Conservation (phyloP, 2,113 vertebrate species). For the Pygoscelis adeliae region DNA sequence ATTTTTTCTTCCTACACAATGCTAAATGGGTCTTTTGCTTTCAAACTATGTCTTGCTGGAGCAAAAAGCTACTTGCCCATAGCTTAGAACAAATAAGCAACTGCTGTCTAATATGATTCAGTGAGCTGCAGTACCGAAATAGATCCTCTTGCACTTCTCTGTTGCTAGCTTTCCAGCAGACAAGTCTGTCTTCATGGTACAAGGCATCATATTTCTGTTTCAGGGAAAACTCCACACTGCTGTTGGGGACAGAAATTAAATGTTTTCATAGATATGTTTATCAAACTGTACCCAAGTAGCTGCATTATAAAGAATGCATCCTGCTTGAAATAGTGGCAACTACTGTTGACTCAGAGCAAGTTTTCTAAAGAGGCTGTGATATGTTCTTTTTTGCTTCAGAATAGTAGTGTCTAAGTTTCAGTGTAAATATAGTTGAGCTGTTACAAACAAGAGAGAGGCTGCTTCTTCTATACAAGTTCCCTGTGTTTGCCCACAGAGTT, state of each 20-base stretch:
- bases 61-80: background rate
- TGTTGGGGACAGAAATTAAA: background rate
- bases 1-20: background rate
- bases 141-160: background rate
- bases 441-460: background rate
- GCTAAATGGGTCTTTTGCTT: background rate
- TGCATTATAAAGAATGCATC: background rate
- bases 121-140: accelerated
- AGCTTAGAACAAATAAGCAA: background rate
- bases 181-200: background rate
- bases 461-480: background rate
- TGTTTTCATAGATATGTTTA: background rate
- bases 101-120: background rate
- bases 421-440: background rate
- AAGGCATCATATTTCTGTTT: background rate
- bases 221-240: background rate
- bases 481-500: background rate
- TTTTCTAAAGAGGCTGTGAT: background rate
- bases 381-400: background rate
- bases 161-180: background rate
- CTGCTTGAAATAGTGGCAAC: background rate
- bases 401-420: background rate
- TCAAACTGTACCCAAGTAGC: background rate
- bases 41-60: background rate
- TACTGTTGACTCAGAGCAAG: background rate